Conservation (phyloP, 2,113 vertebrate species). For the Paracanthobrama guichenoti region DNA sequence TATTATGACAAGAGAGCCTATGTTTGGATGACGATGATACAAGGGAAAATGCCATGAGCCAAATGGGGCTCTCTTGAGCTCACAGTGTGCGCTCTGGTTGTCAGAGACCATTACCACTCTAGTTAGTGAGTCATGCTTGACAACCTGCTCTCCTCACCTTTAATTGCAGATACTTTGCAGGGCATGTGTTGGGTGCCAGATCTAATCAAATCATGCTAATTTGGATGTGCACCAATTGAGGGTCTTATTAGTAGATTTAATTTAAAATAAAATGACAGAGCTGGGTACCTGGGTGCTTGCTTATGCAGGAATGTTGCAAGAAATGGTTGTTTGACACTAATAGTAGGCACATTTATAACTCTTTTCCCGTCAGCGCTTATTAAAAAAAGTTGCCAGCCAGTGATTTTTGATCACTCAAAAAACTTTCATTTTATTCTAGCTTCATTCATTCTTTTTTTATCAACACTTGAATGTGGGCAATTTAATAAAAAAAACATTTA, state of each 20-base stretch:
- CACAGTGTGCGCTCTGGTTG: conserved; percentile 1
- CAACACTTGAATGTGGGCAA: too few relatives aligned
- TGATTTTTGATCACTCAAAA: too few relatives aligned
- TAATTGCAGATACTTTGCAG: conserved; percentile 25
- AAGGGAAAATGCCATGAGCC: conserved; percentile 19
- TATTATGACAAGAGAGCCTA: conserved; percentile 26
- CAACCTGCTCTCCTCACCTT: conserved; percentile 21
- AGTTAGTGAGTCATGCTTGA: conserved; percentile 23
- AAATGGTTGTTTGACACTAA: neutral
- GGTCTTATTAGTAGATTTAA: neutral
- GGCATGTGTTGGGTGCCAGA: conserved; percentile 18
- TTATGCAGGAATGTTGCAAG: neutral
- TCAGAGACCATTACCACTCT: neutral
- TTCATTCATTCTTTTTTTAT: too few relatives aligned
- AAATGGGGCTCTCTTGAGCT: conserved; percentile 27
- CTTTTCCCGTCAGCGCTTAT: too few relatives aligned
- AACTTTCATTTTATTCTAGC: too few relatives aligned
- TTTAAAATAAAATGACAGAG: neutral
- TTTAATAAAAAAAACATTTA: too few relatives aligned
- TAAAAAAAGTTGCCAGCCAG: too few relatives aligned
- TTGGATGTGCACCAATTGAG: conserved; percentile 22
- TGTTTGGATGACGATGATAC: conserved; percentile 32
- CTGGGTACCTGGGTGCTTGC: neutral
- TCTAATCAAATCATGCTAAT: conserved; percentile 19
- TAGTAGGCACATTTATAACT: neutral